Conservation (phyloP, 2,888 invertebrate genomes). For the Aleiodes testaceus region DNA sequence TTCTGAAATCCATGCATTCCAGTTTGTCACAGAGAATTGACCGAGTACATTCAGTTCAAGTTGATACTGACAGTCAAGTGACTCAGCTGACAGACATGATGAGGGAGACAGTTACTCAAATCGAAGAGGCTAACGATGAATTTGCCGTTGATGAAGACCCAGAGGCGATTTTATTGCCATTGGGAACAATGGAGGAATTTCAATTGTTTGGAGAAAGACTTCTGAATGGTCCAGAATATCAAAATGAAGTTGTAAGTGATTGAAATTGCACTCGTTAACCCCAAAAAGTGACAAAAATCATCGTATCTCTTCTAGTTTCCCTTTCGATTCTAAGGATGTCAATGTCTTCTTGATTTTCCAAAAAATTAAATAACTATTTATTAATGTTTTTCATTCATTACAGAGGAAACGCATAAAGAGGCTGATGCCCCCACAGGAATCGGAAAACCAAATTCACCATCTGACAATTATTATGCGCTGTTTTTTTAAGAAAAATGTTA, state of each 20-base stretch:
- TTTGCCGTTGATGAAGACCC: background rate
- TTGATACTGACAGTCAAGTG: background rate
- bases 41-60: background rate
- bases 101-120: background rate
- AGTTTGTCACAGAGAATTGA: slow-evolving; percentile 1
- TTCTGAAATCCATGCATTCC: background rate
- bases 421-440: background rate
- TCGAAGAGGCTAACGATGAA: background rate
- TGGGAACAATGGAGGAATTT: background rate
- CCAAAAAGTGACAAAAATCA: background rate
- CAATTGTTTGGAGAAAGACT: background rate
- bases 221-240: background rate
- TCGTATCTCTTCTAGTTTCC: background rate
- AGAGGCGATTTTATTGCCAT: background rate
- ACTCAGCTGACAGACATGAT: background rate
- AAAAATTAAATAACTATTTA: no score
- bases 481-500: background rate
- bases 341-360: background rate
- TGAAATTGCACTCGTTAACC: background rate
- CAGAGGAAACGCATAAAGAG: background rate
- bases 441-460: background rate
- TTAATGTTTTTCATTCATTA: no score
- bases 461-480: background rate
- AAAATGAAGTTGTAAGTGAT: slow-evolving; percentile 1
- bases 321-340: background rate